Base-by-base conservation (phyloP, 2,888 invertebrate genomes). In the Drosophila leonis region DNA sequence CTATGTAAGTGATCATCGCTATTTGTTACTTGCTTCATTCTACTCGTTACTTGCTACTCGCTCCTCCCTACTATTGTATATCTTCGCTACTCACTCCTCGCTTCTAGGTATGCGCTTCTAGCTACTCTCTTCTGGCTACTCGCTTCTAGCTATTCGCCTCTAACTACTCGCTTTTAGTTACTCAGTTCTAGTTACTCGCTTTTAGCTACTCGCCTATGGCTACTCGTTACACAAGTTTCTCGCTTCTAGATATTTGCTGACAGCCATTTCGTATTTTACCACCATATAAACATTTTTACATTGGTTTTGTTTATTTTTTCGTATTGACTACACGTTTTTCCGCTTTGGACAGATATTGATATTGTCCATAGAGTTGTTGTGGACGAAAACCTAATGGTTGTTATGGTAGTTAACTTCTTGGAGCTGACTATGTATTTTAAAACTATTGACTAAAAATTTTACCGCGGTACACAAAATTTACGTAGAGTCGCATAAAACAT, bases 391-490 rank as follows among this genome's bases (percentile, higher is more conserved):
- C 0, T 33, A 13, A 33, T 20, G 15, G 12, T 33, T 20, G 18
- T 33, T 51, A 31, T 35, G 35, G 15, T 15, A 24, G 33, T 15
- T 15, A 33, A 9, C 51, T 35, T 31, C 13, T 20, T 35, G 13
- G 51, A 29, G 39, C 39, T 18, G 39, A 27, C 18, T 27, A 15
- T 42, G 20, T 56, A 42, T 42, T 42, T 56, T 56, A 56, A 56
- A 56, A 56, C 20, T 20, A 12, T 20, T 6, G 27, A 42, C 27
- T 35, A 24, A 20, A 49, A 60, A 67, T 57, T 52, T 39, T 13
- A 35, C 7, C 29, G 49, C n/a, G 9, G 13, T 42, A 33, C n/a
- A 33, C 20, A 44, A n/a, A 44, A 44, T 44, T 31, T 33, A 56
- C 33, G 15, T 42, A 24, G 33, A 44, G 42, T 33, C 31, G 42